A percentile compares a stretch with the other conserved stretches of the same genome.
Conservation (phyloP, 2,113 vertebrate species). For the Dissostichus mawsoni region DNA sequence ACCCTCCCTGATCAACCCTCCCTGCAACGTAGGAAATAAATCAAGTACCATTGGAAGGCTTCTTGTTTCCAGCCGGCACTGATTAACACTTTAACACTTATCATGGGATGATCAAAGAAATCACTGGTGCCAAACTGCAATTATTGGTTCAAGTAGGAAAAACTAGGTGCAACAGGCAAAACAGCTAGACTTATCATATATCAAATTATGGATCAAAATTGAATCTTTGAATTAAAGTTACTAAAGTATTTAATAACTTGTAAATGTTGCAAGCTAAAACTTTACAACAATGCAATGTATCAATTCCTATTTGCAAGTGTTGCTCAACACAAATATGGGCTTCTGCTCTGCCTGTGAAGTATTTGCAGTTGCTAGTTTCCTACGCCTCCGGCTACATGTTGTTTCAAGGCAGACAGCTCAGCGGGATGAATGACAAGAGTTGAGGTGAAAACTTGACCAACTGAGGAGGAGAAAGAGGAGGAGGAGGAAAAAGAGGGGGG, state of each 20-base stretch:
- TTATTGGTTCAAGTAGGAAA: neutral
- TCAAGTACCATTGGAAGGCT: neutral
- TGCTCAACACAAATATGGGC: neutral
- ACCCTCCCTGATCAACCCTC: neutral
- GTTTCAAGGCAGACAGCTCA: slow-evolving; percentile 29
- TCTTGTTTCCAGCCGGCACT: neutral
- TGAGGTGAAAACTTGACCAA: slow-evolving; percentile 11
- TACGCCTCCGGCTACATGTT: slow-evolving; percentile 10
- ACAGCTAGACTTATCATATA: neutral
- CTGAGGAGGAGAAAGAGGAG: slow-evolving; percentile 40
- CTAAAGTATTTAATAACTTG: neutral
- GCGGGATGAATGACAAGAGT: slow-evolving; percentile 35
- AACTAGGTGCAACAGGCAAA: neutral
- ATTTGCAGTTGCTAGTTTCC: slow-evolving; percentile 12
- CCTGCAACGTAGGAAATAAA: neutral
- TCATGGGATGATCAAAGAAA: neutral
- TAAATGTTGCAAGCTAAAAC: neutral
- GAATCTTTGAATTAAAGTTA: neutral
- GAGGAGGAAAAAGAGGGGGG: too few relatives aligned
- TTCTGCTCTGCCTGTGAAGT: neutral
- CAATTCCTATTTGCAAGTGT: neutral
- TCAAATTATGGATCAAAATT: neutral
- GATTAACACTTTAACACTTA: neutral
- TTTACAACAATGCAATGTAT: too few relatives aligned
- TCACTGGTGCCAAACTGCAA: neutral